Conservation (phyloP, 2,888 invertebrate species). For the Colletes collaris region DNA sequence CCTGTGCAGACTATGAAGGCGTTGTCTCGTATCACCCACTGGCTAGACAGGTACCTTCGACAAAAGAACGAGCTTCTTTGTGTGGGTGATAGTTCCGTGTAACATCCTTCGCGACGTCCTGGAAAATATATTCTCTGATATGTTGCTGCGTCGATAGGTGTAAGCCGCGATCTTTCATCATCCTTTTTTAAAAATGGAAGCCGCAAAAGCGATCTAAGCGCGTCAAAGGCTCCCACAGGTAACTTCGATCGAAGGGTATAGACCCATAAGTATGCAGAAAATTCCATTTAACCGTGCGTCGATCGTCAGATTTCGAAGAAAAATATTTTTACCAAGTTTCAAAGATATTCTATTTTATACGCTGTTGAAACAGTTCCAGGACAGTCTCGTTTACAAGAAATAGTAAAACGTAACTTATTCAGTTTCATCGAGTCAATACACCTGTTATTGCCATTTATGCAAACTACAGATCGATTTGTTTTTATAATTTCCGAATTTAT, state of each 20-base stretch:
- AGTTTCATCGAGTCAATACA: too few species aligned
- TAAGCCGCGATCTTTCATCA: neutral
- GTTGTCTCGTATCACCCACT: slow-evolving; percentile 9
- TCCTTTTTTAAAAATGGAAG: neutral
- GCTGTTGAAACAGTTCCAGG: too few species aligned
- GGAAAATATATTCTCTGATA: slow-evolving; percentile 15
- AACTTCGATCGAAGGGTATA: neutral
- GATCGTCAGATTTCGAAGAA: too few species aligned
- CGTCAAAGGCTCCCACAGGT: neutral
- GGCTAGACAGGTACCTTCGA: slow-evolving; percentile 17
- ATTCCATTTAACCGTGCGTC: too few species aligned
- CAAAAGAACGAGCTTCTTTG: slow-evolving; percentile 1
- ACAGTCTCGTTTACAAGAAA: too few species aligned
- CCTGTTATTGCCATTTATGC: too few species aligned
- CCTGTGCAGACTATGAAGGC: neutral
- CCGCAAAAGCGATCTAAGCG: neutral
- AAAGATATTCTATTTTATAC: too few species aligned
- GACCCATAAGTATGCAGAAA: too few species aligned
- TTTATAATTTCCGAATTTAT: too few species aligned
- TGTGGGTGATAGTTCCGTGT: neutral
- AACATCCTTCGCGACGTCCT: slow-evolving; percentile 6
- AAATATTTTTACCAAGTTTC: too few species aligned
- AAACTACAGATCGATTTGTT: too few species aligned
- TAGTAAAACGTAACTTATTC: too few species aligned
- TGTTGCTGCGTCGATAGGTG: neutral